phyloP scores from a whole-genome alignment of 2,113 vertebrate species.

The Dipodomys spectabilis region DNA sequence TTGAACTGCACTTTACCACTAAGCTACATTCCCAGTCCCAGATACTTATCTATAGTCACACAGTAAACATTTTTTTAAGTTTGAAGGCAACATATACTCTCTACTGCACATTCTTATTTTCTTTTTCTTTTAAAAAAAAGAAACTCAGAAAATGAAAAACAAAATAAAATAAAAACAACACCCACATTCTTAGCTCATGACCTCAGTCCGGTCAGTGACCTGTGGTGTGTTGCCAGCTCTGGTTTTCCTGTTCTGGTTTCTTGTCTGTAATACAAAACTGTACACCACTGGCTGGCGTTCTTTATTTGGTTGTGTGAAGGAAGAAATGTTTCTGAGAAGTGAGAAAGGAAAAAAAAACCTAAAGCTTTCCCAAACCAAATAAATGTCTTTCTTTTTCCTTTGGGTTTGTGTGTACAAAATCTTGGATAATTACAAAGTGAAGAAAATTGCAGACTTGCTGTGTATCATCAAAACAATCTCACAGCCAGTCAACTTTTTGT shows the following conservation, averaged over 20 bases:
- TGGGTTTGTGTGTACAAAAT: not conserved
- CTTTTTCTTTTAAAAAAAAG: not conserved
- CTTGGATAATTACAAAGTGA: not conserved
- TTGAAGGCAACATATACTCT: not conserved
- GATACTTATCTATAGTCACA: not conserved
- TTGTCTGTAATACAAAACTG: not conserved
- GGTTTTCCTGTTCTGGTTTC: not conserved
- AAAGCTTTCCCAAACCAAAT: not conserved
- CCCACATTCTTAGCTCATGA: not conserved
- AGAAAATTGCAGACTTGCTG: not conserved
- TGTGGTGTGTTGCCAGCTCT: not conserved
- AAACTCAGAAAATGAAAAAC: no score
- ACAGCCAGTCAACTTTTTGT: not conserved
- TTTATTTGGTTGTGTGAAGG: not conserved
- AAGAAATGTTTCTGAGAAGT: not conserved
- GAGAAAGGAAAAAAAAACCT: not conserved
- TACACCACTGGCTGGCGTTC: not conserved
- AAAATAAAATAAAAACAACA: no score
- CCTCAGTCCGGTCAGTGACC: not conserved
- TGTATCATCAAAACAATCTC: not conserved
- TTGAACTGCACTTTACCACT: no score
- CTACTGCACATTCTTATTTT: not conserved
- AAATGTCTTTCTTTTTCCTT: not conserved
- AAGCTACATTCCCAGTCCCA: no score
- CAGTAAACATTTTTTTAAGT: not conserved